Evolutionary conservation across 2,113 vertebrate species (phyloP), one percentile per base, ranked within the genome.

Genomic region (Pipa parva): DNA sequence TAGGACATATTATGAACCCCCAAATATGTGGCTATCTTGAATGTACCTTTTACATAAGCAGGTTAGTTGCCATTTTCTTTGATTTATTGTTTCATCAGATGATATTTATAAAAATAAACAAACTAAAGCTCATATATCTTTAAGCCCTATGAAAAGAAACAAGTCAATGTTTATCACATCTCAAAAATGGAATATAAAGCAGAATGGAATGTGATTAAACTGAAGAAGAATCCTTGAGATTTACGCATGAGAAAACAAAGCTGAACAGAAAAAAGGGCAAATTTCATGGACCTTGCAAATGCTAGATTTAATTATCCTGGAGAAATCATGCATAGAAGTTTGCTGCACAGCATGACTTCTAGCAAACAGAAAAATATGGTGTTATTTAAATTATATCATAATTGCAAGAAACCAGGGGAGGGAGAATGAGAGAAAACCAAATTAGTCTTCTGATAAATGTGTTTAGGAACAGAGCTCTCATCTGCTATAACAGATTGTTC

Each of bases 311-410:
- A 86, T 86, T 86, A 86, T 74, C 46, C 63, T 72, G 73, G 73
- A 79, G 76, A 87, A 87, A 80, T 81, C 80, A 86, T 80, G 80
- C 83, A 78, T 77, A 81, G 79, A 82, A 77, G 60, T 79, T 84
- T 63, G 68, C 74, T 83, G 70, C 74, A 72, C 66, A 77, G 72
- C 54, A 77, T 77, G 72, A 84, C 80, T 82, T 86, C 80, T 68
- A 82, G 71, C 68, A 75, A 81, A 71, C 50, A 13, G 24, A 71
- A 63, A 51, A 77, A 84, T 46, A 74, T 59, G n/a, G 59, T 5
- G 37, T 63, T 15, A 26, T 62, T 21, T 71, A 81, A 76, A 76
- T 64, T 63, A 74, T 68, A 59, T 75, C 63, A 63, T 79, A 79
- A 79, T 78, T 58, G 73, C 72, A 68, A 80, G 57, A 73, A 80